A percentile compares a stretch with the other conserved stretches of the same genome.
phyloP scores from a whole-genome alignment of 2,797 vertebrate species.

The Astyanax mexicanus region DNA sequence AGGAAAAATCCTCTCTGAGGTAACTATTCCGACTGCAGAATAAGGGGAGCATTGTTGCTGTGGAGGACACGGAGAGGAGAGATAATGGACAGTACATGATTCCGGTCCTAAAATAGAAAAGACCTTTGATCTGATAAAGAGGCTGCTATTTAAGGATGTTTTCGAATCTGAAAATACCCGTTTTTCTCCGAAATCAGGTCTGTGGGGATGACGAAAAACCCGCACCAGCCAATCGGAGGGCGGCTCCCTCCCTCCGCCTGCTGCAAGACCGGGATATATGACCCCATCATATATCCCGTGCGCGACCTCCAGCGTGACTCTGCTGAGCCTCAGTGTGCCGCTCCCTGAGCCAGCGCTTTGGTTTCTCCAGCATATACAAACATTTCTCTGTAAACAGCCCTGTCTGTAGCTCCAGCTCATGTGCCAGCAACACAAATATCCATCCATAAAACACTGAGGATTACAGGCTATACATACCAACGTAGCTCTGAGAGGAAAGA shows the following conservation, averaged over 20 bases:
- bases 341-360: constrained; percentile 33
- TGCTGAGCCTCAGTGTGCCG: constrained; percentile 43
- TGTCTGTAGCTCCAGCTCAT: constrained; percentile 40
- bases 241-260: constrained; percentile 9
- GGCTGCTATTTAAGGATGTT: constrained; percentile 48
- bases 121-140: constrained; percentile 32
- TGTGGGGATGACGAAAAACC: constrained; percentile 22
- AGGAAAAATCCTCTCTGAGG: not conserved
- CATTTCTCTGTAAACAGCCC: constrained; percentile 40
- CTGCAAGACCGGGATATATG: constrained; percentile 22
- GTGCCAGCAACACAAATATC: constrained; percentile 37
- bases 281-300: constrained; percentile 42
- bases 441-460: constrained; percentile 12
- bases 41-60: constrained; percentile 5
- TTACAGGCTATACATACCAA: constrained; percentile 21
- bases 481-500: not conserved
- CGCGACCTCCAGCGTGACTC: constrained; percentile 37
- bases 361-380: constrained; percentile 40
- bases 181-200: constrained; percentile 27
- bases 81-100: constrained; percentile 28
- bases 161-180: constrained; percentile 26
- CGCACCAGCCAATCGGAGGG: constrained; percentile 17
- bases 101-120: constrained; percentile 37
- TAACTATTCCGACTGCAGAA: constrained; percentile 14
- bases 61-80: constrained; percentile 4